phyloP scores from a whole-genome alignment of 2,113 vertebrate genomes.

The Mus pahari region DNA sequence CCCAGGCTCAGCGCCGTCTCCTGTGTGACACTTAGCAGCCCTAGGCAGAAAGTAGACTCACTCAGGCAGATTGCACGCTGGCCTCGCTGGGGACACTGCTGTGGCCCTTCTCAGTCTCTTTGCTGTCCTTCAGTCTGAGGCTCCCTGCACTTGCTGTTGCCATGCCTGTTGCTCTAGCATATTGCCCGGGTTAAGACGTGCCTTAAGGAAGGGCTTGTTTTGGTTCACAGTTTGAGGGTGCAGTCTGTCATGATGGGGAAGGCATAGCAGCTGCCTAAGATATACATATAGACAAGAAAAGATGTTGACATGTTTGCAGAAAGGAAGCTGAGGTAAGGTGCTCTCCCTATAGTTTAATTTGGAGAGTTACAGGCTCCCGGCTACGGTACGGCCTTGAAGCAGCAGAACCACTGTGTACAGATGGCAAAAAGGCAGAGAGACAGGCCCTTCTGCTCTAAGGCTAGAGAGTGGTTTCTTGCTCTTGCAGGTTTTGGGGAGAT shows the following conservation, averaged over 20 bases:
- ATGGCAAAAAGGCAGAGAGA: not conserved
- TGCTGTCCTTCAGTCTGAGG: not conserved
- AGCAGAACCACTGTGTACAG: not conserved
- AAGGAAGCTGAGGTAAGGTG: not conserved
- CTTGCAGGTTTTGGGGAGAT: not conserved
- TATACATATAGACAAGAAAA: not conserved
- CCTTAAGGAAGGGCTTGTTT: not conserved
- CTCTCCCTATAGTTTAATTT: not conserved
- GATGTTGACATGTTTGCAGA: not conserved
- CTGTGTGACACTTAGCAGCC: not conserved
- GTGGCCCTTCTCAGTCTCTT: not conserved
- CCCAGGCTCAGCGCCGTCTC: not conserved
- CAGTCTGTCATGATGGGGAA: not conserved
- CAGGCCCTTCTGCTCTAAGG: too few relatives aligned
- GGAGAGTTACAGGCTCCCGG: not conserved
- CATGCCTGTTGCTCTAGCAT: not conserved
- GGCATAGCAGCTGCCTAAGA: not conserved
- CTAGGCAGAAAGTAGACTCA: not conserved
- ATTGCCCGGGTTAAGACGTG: not conserved
- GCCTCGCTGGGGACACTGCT: accelerated
- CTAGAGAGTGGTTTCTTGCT: not conserved
- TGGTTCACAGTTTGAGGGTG: not conserved
- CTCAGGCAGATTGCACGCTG: accelerated
- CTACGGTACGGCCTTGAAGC: accelerated
- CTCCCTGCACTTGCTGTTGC: accelerated